Evolutionary conservation across 2,888 invertebrate species (phyloP), one percentile per base, ranked within the genome.

Genomic region (Lysandra bellargus): DNA sequence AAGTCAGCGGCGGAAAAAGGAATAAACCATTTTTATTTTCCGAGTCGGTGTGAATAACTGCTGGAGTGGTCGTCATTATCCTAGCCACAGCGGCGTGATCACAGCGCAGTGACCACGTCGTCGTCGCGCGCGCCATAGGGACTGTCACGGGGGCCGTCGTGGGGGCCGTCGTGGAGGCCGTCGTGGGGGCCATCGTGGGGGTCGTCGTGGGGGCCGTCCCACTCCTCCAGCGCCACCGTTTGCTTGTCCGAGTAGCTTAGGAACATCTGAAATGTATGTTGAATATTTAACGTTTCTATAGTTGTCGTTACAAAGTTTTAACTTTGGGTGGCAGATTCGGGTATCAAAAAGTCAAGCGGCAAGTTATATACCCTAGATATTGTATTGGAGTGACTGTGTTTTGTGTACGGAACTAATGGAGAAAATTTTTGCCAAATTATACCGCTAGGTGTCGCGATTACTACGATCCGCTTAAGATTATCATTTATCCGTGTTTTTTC

Each of bases 231-330:
- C 5, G 84, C 74, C 4, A 88, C 87, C 61, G 81, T 82, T 75
- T 79, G 80, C 76, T 80, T 81, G 44, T 83, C 90, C 1, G 89
- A 86, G 83, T 90, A 90, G 81, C 87, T 92, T 81, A 93, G 88
- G 89, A 94, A 94, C 93, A 93, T 93, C 93, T 94, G 89, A 0
- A 79, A 30, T 12, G 1, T 0, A 7, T 23, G 1, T 30, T 30
- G 1, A n/a, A 61, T 61, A 61, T 61, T 61, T 61, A 6, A 61
- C 17, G 4, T 14, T 17, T 53, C 3, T 53, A 57, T 17, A 17
- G 57, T 57, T 17, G 17, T 57, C 57, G 17, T 17, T 12, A 49
- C 49, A 9, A 49, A 49, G 49, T 49, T 57, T 57, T 57, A 57
- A 4, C 17, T 57, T 17, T 57, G 17, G 57, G 49, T 49, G 57